Evolutionary conservation across 1,140 invertebrate genomes (phyloP).

Genomic region (Pseudomyrmex gracilis): DNA sequence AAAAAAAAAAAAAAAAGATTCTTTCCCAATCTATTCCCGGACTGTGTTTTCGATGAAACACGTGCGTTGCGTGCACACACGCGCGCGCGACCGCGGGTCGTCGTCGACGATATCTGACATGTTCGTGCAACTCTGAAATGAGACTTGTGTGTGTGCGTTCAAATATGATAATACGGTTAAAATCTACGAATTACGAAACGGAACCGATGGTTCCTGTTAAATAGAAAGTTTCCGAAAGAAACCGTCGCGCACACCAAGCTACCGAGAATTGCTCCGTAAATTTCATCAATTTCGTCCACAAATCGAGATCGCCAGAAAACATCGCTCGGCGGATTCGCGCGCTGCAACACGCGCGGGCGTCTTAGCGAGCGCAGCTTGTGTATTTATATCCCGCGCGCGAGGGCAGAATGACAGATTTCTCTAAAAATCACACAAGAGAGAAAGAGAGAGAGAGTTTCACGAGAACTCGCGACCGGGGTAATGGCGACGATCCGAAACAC

Average conservation of each 20-base stretch:
- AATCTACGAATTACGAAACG: neutral
- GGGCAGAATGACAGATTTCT: slow-evolving; percentile 45
- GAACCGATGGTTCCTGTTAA: too few relatives aligned
- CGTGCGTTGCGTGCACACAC: too few relatives aligned
- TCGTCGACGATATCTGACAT: too few relatives aligned
- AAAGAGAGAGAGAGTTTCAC: neutral
- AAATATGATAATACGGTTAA: neutral
- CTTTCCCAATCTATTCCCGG: too few relatives aligned
- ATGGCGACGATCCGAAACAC: neutral
- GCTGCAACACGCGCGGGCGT: neutral
- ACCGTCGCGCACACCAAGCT: too few relatives aligned
- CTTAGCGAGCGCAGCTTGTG: neutral
- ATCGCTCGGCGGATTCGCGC: slow-evolving; percentile 1
- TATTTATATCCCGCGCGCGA: slow-evolving; percentile 49
- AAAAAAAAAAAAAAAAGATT: too few relatives aligned
- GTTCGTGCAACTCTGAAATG: too few relatives aligned
- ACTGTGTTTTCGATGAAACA: too few relatives aligned
- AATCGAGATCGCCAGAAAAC: neutral
- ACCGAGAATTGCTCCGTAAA: neutral
- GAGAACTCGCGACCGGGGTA: neutral
- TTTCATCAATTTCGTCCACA: slow-evolving; percentile 19
- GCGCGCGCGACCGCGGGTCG: too few relatives aligned
- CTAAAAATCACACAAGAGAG: slow-evolving; percentile 19
- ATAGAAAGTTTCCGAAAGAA: too few relatives aligned
- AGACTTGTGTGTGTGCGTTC: too few relatives aligned